Evolutionary conservation across 2,113 vertebrate species (phyloP), one percentile per base, ranked within the genome.

Genomic region (Ramphastos sulfuratus): DNA sequence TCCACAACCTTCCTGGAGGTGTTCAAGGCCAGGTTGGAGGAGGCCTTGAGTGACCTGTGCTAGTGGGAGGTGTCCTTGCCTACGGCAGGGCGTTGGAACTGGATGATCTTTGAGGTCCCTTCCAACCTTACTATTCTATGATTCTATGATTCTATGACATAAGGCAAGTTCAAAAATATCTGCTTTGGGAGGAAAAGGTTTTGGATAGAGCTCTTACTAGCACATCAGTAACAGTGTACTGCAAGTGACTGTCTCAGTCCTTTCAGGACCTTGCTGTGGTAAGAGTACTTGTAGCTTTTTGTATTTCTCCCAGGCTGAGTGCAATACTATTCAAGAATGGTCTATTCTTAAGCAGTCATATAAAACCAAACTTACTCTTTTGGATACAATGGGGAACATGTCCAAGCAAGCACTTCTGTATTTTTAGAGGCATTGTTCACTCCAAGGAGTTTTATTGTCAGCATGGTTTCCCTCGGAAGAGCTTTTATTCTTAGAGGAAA

Each of bases 391-490:
- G 97, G 97, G 73, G 78, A 82, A 70, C 87, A 97, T 6, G 96
- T 86, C 97, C 97, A 98, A 70, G 94, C 97, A 70, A 98, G 82
- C 50, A 96, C 66, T 76, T 96, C 75, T 37, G 87, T 85, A 28
- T 27, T 94, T 89, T 90, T 95, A 31, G 93, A 90, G 12, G 61
- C 6, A 61, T 6, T 70, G 31, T 59, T 94, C 84, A 94, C 77
- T 35, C 97, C 97, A 77, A 95, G 96, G 10, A 98, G 54, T 87
- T 95, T 97, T 90, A 98, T 44, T 73, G 87, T 94, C 39, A 98
- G 92, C 92, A 97, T 97, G 3, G 97, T 96, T 94, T 98, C 98
- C 65, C 83, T 96, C 0, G 97, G 97, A 74, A 98, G 96, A 86
- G 96, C 93, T 20, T 94, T 95, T 89, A 97, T 90, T 82, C 85